Conservation (phyloP, 2,888 invertebrate species). For the Phlogophora meticulosa region DNA sequence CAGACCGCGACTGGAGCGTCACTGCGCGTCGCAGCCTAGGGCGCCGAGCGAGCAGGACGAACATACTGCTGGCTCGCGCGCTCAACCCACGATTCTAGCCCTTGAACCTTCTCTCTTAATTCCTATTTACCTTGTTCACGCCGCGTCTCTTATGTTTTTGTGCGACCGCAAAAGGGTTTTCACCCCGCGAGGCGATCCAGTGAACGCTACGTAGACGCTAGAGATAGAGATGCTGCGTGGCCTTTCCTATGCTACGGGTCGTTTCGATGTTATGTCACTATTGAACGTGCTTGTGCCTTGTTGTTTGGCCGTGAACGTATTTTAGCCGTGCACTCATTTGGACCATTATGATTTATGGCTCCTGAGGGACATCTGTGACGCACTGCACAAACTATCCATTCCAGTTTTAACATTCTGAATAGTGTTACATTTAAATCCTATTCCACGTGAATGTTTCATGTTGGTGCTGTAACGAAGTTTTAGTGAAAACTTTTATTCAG, state of each 20-base stretch:
- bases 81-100: conserved; percentile 85
- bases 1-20: conserved; percentile 90
- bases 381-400: conserved; percentile 40
- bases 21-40: conserved; percentile 88
- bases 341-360: conserved; percentile 74
- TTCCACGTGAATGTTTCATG: background rate
- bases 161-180: conserved; percentile 87
- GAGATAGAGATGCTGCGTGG: conserved; percentile 89
- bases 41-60: conserved; percentile 89
- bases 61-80: conserved; percentile 79
- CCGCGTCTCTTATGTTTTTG: conserved; percentile 84
- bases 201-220: conserved; percentile 83
- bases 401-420: conserved; percentile 11
- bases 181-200: conserved; percentile 84
- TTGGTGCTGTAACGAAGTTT: background rate
- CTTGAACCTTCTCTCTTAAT: conserved; percentile 87
- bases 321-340: conserved; percentile 78
- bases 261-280: conserved; percentile 88
- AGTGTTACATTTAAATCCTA: conserved; percentile 11
- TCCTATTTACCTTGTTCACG: conserved; percentile 84
- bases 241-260: conserved; percentile 83
- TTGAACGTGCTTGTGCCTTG: conserved; percentile 85
- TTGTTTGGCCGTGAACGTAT: conserved; percentile 87
- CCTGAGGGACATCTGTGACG: conserved; percentile 71
- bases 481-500: background rate